Base-by-base conservation (phyloP, 2,797 vertebrate genomes). In the Myotis vivesi region DNA sequence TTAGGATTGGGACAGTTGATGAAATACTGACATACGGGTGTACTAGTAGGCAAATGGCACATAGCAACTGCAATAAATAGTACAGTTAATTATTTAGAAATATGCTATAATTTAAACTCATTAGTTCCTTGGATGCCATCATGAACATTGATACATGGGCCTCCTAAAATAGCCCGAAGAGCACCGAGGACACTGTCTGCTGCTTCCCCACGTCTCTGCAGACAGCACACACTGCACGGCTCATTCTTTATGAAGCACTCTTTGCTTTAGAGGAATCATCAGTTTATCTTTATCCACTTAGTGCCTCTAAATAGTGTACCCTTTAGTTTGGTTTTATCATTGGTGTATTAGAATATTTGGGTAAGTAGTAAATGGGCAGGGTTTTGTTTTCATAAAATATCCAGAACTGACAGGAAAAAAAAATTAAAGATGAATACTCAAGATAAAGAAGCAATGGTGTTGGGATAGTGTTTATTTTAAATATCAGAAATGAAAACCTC, bases 221-320 rank as follows among this genome's bases (percentile, higher is more conserved):
- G 59, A 57, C 91, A 11, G 92, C 69, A 1, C 30, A 2, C 5
- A 0, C 20, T 1, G 36, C 79, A 46, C 41, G 36, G 91, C 91
- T 92, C 96, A 64, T 69, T 82, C 87, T 76, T 83, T 36, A 51
- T 23, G 72, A 66, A 83, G 23, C 36, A 0, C 49, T 33, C 57
- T 11, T 16, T 16, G 62, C 73, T 76, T 71, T 30, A 71, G 87
- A 64, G 66, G 86, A 90, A 66, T 75, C 73, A 38, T 83, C 44
- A 12, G 94, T 89, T 95, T 97, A 95, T 96, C 94, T 97, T 97
- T 92, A 82, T 77, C 91, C 75, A 73, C 89, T 94, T 87, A 95
- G 53, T 44, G 75, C 82, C 41, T 92, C 68, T 84, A 30, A 81
- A 92, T 82, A 64, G 44, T 53, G 59, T 55, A 68, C 66, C 53